phyloP scores from a whole-genome alignment of 2,113 vertebrate genomes.

The Eudyptes chrysolophus region DNA sequence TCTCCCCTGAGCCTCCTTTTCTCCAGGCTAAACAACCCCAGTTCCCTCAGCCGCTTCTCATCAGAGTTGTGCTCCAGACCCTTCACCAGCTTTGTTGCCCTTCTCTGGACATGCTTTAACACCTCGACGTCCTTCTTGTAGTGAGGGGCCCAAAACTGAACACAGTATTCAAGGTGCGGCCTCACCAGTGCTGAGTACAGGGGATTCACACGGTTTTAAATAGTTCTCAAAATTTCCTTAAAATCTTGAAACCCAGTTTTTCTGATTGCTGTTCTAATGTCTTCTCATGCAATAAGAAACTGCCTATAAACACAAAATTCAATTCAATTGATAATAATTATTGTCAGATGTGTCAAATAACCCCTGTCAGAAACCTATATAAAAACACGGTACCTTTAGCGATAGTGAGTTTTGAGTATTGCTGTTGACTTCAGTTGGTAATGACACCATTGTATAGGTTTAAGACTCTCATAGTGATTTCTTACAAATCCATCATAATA shows the following conservation, averaged over 20 bases:
- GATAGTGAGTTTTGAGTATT: not conserved
- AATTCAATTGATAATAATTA: fast-evolving
- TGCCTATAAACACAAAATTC: not conserved
- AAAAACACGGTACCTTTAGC: not conserved
- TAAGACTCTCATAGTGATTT: not conserved
- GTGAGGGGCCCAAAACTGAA: no score
- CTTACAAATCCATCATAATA: not conserved
- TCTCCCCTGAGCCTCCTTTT: no score
- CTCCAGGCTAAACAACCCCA: no score
- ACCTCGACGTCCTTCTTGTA: no score
- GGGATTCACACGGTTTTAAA: not conserved
- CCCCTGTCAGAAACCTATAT: not conserved
- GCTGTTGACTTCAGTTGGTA: not conserved
- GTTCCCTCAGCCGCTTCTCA: no score
- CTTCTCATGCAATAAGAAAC: not conserved
- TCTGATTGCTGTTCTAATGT: not conserved
- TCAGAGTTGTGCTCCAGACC: no score
- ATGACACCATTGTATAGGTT: no score
- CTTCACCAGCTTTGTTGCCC: no score
- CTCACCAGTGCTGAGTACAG: no score
- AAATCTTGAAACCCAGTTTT: not conserved
- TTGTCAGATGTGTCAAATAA: not conserved
- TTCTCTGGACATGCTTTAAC: no score
- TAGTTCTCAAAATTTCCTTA: not conserved
- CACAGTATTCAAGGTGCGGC: no score